Base-by-base conservation (phyloP, 2,888 invertebrate species). In the Phortica okadai region DNA sequence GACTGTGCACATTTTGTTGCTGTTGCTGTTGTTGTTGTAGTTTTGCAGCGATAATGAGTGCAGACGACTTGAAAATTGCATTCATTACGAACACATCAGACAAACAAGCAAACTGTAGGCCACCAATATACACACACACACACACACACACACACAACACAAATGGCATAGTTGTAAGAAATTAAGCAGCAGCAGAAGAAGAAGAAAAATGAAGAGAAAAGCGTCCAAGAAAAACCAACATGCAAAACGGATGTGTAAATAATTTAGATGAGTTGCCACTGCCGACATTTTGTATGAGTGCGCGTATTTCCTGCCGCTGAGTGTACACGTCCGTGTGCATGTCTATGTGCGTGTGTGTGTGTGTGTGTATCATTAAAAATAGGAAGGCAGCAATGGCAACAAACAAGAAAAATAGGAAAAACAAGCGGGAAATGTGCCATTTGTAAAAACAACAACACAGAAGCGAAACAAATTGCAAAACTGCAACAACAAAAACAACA, bases 1-100 rank as follows among this genome's bases (percentile, higher is more conserved):
- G 21, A 21, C 4, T 62, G 16, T 62, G 6, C 7, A 11, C 16
- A 77, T 82, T 82, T 83, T 83, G 7, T 59, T 59, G 7, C 14
- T 59, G 33, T 59, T 16, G 7, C 6, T 59, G 58, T 11, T 16
- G 16, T 25, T 25, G 25, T 62, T 62, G 14, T 50, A 50, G 7
- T 62, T 82, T 83, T 84, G 81, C 79, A 81, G 83, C 84, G 85
- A 84, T 86, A 86, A 86, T 86, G 86, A 86, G 86, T 81, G 84
- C 84, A 83, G 82, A 84, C 81, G 84, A 85, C 83, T 83, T 83
- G 83, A 85, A 89, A 89, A 89, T 89, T 88, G 89, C 90, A 89
- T 90, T 90, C 89, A 90, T 90, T 90, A 90, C 85, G 41, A 66
- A 41, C 7, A 44, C 6, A n/a, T 33, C 33, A 33, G 33, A 10